Evolutionary conservation across 2,888 invertebrate genomes (phyloP), one percentile per base, ranked within the genome.

Genomic region (Agrochola macilenta): DNA sequence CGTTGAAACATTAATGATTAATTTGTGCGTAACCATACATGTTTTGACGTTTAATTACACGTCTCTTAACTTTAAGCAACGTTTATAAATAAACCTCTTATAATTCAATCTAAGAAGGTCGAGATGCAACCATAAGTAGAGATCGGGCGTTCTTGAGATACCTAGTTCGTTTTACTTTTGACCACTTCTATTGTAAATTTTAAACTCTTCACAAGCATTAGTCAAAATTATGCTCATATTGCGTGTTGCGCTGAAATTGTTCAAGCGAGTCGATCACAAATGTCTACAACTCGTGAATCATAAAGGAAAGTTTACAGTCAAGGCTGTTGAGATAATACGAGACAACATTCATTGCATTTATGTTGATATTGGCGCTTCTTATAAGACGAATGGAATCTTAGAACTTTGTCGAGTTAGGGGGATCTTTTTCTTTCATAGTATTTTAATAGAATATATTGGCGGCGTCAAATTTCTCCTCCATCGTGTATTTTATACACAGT

Each of bases 231-330:
- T 76, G 69, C 39, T 58, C 23, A n/a, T n/a, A 81, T 85, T 57
- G 80, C 81, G 76, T 83, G 85, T 77, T 66, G 58, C 63, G 43
- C 35, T 61, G 78, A 81, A 85, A 79, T 71, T 35, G 57, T 60
- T 84, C 70, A 79, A 74, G 79, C 79, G 66, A 72, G 43, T 35
- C 79, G 60, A 68, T 79, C 57, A 64, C 76, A 65, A 72, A 78
- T 74, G 52, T 69, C 26, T 61, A 23, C 30, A 80, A 64, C 66
- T 75, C 65, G 78, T 81, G 79, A 88, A 87, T 81, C 70, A 79
- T 78, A 69, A 68, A 76, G 76, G 84, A 82, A 81, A 84, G 78
- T 81, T 76, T 85, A 72, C 63, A 68, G 43, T 76, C 76, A 79
- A 83, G 76, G 82, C 68, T 61, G 58, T 52, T 73, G 30, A 52